These are phyloP conservation scores for Garra rufa DNA, from an alignment of 2,113 vertebrate species.

Conservation along the genomic window DNA sequence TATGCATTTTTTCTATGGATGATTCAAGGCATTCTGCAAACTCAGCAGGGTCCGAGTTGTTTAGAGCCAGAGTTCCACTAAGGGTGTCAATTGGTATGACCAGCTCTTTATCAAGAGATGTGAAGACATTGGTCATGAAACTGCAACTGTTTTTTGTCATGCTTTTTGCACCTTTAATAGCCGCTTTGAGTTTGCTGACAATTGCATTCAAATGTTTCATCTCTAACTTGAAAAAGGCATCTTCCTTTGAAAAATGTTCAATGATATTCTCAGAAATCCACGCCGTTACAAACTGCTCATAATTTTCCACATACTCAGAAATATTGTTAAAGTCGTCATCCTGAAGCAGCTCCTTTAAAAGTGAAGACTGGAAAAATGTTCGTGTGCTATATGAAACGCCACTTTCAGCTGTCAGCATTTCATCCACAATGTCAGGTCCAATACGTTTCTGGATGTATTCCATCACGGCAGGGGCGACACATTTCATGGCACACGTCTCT, in stretches of 20 bases:
- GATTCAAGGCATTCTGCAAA: constrained; percentile 44
- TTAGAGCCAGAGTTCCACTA: constrained; percentile 23
- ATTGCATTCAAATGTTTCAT: constrained; percentile 26
- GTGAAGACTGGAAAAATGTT: constrained; percentile 33
- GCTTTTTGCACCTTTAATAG: background rate
- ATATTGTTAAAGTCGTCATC: constrained; percentile 19
- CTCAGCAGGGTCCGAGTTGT: background rate
- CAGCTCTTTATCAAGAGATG: constrained; percentile 20
- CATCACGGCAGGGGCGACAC: constrained; percentile 46
- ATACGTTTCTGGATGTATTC: constrained; percentile 36
- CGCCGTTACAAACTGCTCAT: constrained; percentile 39
- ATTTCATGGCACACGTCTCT: constrained; percentile 40
- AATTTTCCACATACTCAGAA: background rate
- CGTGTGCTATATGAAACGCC: constrained; percentile 6
- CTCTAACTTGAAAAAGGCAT: background rate
- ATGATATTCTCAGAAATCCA: constrained; percentile 41
- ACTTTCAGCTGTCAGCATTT: background rate
- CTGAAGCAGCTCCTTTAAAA: constrained; percentile 29
- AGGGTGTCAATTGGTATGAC: constrained; percentile 41
- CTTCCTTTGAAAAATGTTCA: constrained; percentile 19
- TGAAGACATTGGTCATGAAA: constrained; percentile 47
- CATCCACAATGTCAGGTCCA: constrained; percentile 51
- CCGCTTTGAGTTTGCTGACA: background rate
- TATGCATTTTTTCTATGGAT: background rate
- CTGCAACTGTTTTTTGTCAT: background rate